phyloP scores from a whole-genome alignment of 2,113 vertebrate genomes.

The Deroptyus accipitrinus region DNA sequence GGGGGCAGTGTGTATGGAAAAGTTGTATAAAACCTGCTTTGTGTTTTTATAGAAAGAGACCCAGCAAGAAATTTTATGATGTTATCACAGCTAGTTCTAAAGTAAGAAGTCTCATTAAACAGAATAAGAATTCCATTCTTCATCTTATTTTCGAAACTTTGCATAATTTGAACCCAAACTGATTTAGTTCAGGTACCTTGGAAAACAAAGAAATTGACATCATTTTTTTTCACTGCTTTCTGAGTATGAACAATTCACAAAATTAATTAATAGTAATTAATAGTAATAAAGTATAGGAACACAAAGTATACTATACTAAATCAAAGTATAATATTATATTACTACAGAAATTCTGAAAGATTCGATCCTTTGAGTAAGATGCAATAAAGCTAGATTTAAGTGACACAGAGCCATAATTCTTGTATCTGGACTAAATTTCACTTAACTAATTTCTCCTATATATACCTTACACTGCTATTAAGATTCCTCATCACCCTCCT shows the following conservation, averaged over 20 bases:
- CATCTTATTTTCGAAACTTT: not conserved
- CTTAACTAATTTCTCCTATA: not conserved
- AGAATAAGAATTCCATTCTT: slow-evolving; percentile 15
- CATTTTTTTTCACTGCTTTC: not conserved
- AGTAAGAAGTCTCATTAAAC: slow-evolving; percentile 14
- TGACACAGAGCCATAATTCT: not conserved
- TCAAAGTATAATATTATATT: not conserved
- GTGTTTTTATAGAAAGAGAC: slow-evolving; percentile 39
- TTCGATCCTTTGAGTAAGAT: not conserved
- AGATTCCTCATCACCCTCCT: not conserved
- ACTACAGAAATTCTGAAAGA: not conserved
- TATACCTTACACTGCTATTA: not conserved
- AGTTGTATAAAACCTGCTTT: slow-evolving; percentile 17
- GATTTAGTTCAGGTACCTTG: not conserved
- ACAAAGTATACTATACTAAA: not conserved
- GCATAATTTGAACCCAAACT: not conserved
- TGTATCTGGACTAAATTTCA: not conserved
- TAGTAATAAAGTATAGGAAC: not conserved
- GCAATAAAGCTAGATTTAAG: not conserved
- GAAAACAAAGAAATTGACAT: not conserved
- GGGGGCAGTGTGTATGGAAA: not conserved
- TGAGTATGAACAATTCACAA: not conserved
- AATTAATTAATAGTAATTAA: not conserved
- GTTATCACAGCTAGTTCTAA: slow-evolving; percentile 16
- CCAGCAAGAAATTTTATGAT: slow-evolving; percentile 25